Conservation (phyloP, 2,888 invertebrate species). For the Ormyrus pomaceus region DNA sequence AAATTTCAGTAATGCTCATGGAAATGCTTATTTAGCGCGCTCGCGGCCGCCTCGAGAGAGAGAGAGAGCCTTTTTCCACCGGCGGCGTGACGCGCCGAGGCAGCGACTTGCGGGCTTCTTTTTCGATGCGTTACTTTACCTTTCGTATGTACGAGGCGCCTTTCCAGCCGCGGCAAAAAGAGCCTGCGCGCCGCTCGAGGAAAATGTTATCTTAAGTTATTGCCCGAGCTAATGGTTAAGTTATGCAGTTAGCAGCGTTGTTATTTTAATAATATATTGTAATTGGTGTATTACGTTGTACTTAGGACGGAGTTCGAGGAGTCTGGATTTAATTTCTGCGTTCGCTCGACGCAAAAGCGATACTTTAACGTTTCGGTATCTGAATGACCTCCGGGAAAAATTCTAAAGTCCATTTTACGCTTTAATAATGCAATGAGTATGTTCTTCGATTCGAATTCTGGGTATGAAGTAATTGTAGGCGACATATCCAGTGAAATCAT, state of each 20-base stretch:
- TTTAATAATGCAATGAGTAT: too few relatives aligned
- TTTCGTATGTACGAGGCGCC: background rate
- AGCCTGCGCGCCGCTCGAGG: background rate
- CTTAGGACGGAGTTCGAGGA: too few relatives aligned
- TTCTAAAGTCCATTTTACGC: too few relatives aligned
- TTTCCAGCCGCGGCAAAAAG: background rate
- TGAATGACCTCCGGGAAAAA: too few relatives aligned
- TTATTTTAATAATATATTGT: conserved; percentile 27
- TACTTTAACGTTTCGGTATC: too few relatives aligned
- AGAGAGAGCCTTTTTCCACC: background rate
- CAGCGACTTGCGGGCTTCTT: too few relatives aligned
- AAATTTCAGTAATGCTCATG: conserved; percentile 41
- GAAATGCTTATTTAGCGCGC: conserved; percentile 46
- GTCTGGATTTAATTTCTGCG: too few relatives aligned
- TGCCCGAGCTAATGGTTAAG: conserved; percentile 5
- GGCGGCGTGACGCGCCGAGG: background rate
- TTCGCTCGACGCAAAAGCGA: too few relatives aligned
- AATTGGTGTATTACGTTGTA: background rate
- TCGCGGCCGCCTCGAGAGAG: background rate
- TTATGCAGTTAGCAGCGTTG: conserved; percentile 3
- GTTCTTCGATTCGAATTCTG: too few relatives aligned
- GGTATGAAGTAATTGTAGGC: too few relatives aligned
- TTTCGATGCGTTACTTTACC: background rate
- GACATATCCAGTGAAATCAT: too few relatives aligned
- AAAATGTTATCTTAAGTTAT: conserved; percentile 34